Base-by-base conservation (phyloP, 53 echinoderm and acorn worm genomes). In the Pentamera pediparva region DNA sequence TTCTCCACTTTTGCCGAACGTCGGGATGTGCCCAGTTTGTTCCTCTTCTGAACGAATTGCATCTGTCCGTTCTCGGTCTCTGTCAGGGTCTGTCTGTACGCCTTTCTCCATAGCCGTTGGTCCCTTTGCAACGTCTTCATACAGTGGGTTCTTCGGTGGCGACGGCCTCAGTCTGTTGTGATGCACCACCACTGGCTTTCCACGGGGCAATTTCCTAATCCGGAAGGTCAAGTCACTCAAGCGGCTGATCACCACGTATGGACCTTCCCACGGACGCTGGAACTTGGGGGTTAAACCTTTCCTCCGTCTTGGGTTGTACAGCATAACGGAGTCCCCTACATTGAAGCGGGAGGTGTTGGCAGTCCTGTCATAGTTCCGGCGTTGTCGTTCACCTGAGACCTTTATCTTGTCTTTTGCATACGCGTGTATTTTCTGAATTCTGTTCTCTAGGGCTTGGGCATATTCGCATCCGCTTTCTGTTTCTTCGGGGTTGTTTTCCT, bases 221-320 rank as follows among this genome's bases (percentile, higher is more conserved):
- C 58, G 56, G 27, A 25, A 58, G 2, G 75, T 58, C 20, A 75
- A 36, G 32, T 75, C 75, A 52, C 75, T 75, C 19, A 75, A 25
- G 5, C 59, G 13, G 25, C 25, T 55, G 32, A 37, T 75, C 29
- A 75, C 75, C 19, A 38, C 39, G 30, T 39, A 75, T 15, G 75
- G 75, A 17, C 58, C 75, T 21, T 75, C 58, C 75, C 75, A 75
- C 5, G 20, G 32, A 19, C 37, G 29, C 25, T 75, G 75, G 7
- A 75, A 56, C 53, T 75, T 75, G 1, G 75, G 58, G 21, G 56
- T 56, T 26, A 37, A 35, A 18, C 58, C 75, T 52, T 37, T 19
- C 12, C 56, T 49, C 34, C 24, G 33, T 32, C 56, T 50, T 9
- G 59, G 75, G 36, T 37, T 20, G 17, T 59, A 55, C 25, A 75